These are phyloP conservation scores for Pegoplata infirma DNA, from an alignment of 2,888 invertebrate species.

Conservation along the genomic window DNA sequence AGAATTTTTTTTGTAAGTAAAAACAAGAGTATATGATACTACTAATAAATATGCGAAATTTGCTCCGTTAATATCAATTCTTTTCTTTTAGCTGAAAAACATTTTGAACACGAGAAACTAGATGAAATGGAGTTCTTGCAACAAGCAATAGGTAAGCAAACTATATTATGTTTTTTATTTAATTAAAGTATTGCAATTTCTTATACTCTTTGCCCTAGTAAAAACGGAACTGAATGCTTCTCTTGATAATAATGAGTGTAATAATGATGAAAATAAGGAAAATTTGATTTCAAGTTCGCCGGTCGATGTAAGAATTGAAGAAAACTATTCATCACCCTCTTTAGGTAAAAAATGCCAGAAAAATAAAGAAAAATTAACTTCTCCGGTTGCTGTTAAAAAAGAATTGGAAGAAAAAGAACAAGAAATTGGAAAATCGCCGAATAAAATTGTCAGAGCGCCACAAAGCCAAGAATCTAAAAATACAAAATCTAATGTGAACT, in stretches of 20 bases:
- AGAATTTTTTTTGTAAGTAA: slow-evolving; percentile 72
- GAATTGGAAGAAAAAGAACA: too few species aligned
- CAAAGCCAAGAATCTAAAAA: slow-evolving; percentile 1
- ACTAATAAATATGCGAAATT: background rate
- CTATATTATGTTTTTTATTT: too few species aligned
- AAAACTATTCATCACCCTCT: background rate
- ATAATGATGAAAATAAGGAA: slow-evolving; percentile 59
- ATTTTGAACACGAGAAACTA: slow-evolving; percentile 65
- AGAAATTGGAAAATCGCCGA: too few species aligned
- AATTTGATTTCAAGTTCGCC: background rate
- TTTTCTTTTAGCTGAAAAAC: slow-evolving; percentile 62
- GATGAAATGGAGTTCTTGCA: slow-evolving; percentile 59
- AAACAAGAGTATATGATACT: background rate
- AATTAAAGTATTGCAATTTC: too few species aligned
- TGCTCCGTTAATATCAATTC: slow-evolving; percentile 20
- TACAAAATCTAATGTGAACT: slow-evolving; percentile 33
- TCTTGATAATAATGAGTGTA: background rate
- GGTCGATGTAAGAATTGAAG: background rate
- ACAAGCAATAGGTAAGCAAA: slow-evolving; percentile 64
- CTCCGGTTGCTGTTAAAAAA: slow-evolving; percentile 4
- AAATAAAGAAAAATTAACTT: background rate
- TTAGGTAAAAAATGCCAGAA: too few species aligned
- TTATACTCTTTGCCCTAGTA: too few species aligned
- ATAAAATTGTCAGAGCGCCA: too few species aligned
- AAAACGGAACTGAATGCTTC: slow-evolving; percentile 13